Percentiles rank a stretch among this genome's conserved stretches.
Evolutionary conservation across 1,140 invertebrate genomes (phyloP).

Genomic region (Drosophila varians): DNA sequence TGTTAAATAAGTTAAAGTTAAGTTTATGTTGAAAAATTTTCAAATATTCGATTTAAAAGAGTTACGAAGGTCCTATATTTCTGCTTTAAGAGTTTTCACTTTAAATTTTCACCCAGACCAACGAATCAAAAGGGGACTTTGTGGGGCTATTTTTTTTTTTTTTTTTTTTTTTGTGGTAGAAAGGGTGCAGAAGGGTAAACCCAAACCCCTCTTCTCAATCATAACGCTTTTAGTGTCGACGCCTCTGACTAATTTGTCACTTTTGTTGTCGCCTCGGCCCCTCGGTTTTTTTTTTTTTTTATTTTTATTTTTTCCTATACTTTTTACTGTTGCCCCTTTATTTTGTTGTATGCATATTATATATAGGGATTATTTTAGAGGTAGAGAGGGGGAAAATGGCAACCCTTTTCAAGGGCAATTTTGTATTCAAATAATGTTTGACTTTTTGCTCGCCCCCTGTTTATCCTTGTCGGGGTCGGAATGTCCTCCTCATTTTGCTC

Average conservation of each 20-base stretch:
- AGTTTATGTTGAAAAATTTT: too few species aligned
- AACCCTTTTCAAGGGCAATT: conserved; percentile 76
- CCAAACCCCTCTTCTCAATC: conserved; percentile 36
- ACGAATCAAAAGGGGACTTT: neutral
- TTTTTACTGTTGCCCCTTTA: conserved; percentile 5
- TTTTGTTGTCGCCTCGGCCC: conserved; percentile 51
- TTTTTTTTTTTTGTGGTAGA: neutral
- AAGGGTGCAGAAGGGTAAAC: neutral
- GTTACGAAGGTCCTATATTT: too few species aligned
- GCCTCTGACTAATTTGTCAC: conserved; percentile 72
- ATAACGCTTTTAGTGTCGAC: conserved; percentile 65
- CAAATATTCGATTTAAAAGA: too few species aligned
- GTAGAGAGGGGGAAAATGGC: neutral
- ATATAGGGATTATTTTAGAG: too few species aligned
- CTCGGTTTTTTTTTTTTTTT: conserved; percentile 38
- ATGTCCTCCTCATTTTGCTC: conserved; percentile 22
- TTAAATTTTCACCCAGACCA: neutral
- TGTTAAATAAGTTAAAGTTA: too few species aligned
- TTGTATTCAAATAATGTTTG: conserved; percentile 77
- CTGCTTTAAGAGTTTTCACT: neutral
- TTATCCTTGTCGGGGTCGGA: conserved; percentile 3
- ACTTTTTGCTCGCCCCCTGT: conserved; percentile 40
- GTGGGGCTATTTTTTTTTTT: neutral
- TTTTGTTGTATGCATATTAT: too few species aligned
- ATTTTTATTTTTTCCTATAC: conserved; percentile 2